These are phyloP conservation scores for Ptilodon capucinus DNA, from an alignment of 2,888 invertebrate genomes.

Conservation along the genomic window DNA sequence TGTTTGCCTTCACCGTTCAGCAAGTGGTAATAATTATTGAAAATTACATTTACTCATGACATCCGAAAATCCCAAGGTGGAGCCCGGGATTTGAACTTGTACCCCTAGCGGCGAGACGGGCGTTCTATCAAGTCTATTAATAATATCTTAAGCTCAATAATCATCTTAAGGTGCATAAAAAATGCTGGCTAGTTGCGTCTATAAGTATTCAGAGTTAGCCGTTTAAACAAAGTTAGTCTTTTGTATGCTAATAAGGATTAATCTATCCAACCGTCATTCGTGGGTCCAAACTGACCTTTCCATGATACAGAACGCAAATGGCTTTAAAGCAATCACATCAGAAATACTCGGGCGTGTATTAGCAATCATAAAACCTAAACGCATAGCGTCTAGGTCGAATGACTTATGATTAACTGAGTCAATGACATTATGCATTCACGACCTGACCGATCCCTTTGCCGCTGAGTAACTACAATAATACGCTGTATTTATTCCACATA, in stretches of 20 bases:
- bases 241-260: neutral
- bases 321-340: neutral
- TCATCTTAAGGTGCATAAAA: too few relatives aligned
- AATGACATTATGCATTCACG: slow-evolving; percentile 55
- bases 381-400: slow-evolving; percentile 43
- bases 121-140: too few relatives aligned
- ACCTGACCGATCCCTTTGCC: slow-evolving; percentile 18
- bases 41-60: too few relatives aligned
- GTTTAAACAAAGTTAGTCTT: neutral
- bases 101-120: too few relatives aligned
- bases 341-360: slow-evolving; percentile 10
- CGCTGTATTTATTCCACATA: slow-evolving; percentile 8
- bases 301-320: neutral
- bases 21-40: too few relatives aligned
- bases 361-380: slow-evolving; percentile 32
- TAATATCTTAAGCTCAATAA: too few relatives aligned
- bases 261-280: neutral
- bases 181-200: too few relatives aligned
- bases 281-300: neutral
- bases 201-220: too few relatives aligned
- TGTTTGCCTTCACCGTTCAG: too few relatives aligned
- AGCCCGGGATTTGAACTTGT: too few relatives aligned
- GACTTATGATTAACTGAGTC: slow-evolving; percentile 62
- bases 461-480: slow-evolving; percentile 9
- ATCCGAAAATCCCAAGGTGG: too few relatives aligned